Evolutionary conservation across 1,140 invertebrate genomes (phyloP), one percentile per base, ranked within the genome.

Genomic region (Papilio glaucus): DNA sequence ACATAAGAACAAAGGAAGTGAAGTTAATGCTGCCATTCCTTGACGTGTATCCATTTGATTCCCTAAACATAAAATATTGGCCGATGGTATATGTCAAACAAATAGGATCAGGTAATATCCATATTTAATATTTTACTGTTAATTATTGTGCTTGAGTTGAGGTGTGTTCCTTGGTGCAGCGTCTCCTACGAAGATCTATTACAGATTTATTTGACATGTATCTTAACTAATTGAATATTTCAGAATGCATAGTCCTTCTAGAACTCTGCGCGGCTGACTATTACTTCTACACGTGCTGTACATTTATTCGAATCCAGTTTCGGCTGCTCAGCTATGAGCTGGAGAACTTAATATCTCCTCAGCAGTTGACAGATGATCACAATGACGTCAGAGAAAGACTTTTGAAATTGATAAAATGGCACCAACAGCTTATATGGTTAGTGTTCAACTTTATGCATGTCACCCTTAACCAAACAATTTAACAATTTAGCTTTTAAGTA

Each of bases 21-120:
- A 73, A 73, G 12, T 42, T 78, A 33, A 18, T 76, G 21, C 24
- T 81, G 24, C 79, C 79, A 3, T 76, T 76, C 65, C 39, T 78
- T 0, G 72, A 74, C 39, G 70, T 77, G 1, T 81, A 78, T 72
- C 70, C 75, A 37, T 77, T 78, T 39, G 72, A 77, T 37, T 39
- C 75, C 0, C 73, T 69, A 10, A 57, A 81, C 37, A 18, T 77
- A 0, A 68, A 37, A 13, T 75, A 68, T 33, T 81, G 74, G 73
- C 73, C 73, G 12, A 60, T 78, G 63, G 73, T 72, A 9, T 78
- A 77, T 24, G 26, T 76, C 7, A 72, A 77, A 26, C 79, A 81
- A 39, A 76, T 78, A 71, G 77, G 79, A 77, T 75, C 77, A 73
- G 77, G 79, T 81, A 63, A 69, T 29, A 29, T 61, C 13, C 12